A percentile compares a stretch with the other conserved stretches of the same genome.
phyloP scores from a whole-genome alignment of 2,113 vertebrate species.

The Bujurquina vittata region DNA sequence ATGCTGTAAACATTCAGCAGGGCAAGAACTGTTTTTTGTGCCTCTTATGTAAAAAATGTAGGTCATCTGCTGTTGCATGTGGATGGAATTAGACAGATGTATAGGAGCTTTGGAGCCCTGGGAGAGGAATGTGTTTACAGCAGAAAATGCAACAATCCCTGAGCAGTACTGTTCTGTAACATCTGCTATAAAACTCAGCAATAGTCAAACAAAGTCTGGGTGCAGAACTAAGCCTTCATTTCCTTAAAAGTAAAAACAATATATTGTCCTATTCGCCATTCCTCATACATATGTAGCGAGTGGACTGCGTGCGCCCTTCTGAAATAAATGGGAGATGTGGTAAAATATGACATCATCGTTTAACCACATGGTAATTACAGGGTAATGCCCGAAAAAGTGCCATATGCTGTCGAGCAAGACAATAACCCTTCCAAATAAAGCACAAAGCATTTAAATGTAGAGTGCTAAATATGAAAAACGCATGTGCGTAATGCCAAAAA shows the following conservation, averaged over 20 bases:
- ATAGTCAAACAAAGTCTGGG: background rate
- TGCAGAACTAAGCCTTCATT: background rate
- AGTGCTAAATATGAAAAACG: background rate
- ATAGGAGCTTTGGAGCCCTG: slow-evolving; percentile 43
- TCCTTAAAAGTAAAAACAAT: background rate
- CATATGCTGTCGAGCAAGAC: background rate
- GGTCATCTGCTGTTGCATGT: slow-evolving; percentile 53
- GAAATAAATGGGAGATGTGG: background rate
- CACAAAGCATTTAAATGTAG: background rate
- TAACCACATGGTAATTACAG: background rate
- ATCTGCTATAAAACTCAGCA: background rate
- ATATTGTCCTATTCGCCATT: background rate
- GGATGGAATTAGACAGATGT: slow-evolving; percentile 46
- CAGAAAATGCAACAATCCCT: slow-evolving; percentile 32
- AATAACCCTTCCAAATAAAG: background rate
- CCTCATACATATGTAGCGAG: background rate
- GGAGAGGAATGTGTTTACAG: slow-evolving; percentile 55
- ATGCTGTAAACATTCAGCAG: background rate
- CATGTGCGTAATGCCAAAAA: background rate
- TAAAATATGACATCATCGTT: background rate
- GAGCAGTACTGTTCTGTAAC: background rate
- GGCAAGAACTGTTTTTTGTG: background rate
- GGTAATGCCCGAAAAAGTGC: background rate
- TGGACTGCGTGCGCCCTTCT: background rate
- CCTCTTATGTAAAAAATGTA: slow-evolving; percentile 43